Percentiles rank a stretch among this genome's conserved stretches.
These are phyloP conservation scores for Peromyscus polionotus DNA, from an alignment of 2,113 vertebrate genomes.

Conservation along the genomic window DNA sequence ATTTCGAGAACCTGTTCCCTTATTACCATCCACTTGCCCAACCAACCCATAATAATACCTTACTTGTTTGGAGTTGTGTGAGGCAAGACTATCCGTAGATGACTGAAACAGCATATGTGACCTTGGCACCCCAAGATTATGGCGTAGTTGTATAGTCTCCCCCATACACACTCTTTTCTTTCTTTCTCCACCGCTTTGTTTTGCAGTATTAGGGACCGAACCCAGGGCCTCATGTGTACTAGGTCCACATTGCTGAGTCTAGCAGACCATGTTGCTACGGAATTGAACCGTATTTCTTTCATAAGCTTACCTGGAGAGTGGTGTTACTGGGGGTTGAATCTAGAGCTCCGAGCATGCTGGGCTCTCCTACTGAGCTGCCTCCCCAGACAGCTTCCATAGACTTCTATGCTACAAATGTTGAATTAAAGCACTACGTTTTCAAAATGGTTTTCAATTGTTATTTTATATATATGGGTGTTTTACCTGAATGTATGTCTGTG, in stretches of 20 bases:
- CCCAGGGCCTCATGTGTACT: not conserved
- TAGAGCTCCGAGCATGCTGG: not conserved
- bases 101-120: not conserved
- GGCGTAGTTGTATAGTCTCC: not conserved
- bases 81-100: not conserved
- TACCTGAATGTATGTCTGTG: not conserved
- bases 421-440: not conserved
- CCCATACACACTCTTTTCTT: not conserved
- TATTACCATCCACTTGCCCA: not conserved
- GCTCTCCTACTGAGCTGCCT: not conserved
- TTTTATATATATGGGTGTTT: not conserved
- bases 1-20: not conserved
- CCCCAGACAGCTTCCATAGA: not conserved
- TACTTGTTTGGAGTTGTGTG: not conserved
- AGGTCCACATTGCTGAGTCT: not conserved
- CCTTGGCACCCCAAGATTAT: not conserved
- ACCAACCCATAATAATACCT: constrained; percentile 11
- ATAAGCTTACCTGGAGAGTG: not conserved
- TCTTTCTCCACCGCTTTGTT: not conserved
- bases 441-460: not conserved
- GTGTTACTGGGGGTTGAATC: not conserved
- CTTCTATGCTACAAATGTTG: constrained; percentile 49
- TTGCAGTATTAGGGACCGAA: not conserved
- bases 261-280: not conserved
- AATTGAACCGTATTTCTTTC: constrained; percentile 37